A percentile compares a stretch with the other conserved stretches of the same genome.
These are phyloP conservation scores for Armadillidium nasatum DNA, from an alignment of 1,140 invertebrate species.

Conservation along the genomic window DNA sequence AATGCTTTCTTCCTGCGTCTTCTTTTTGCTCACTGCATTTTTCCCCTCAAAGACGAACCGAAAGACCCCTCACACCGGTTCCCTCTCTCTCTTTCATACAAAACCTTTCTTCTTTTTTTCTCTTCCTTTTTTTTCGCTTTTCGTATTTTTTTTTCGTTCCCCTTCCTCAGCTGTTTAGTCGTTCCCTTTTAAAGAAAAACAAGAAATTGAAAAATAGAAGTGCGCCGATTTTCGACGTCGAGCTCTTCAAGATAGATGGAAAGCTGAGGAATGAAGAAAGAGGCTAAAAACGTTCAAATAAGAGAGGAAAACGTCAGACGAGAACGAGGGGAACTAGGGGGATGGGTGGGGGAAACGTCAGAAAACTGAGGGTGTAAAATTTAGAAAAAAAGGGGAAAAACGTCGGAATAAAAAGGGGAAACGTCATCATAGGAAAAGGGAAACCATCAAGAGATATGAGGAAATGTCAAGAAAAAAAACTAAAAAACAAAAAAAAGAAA, in stretches of 20 bases:
- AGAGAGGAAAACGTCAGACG: background rate
- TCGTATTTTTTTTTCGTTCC: background rate
- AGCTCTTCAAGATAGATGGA: background rate
- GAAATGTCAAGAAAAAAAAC: too few relatives aligned
- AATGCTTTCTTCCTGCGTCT: background rate
- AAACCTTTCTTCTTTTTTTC: background rate
- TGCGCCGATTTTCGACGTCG: conserved; percentile 1
- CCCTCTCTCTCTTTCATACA: background rate
- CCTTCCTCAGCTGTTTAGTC: background rate
- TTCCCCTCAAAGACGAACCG: background rate
- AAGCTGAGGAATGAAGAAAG: conserved; percentile 6
- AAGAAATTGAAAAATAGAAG: conserved; percentile 1
- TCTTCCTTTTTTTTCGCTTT: background rate
- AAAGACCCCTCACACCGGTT: background rate
- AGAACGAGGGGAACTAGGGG: background rate
- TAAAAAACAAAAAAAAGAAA: background rate
- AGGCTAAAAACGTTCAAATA: background rate
- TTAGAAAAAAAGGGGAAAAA: background rate
- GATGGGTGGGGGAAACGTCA: background rate
- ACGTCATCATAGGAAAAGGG: background rate
- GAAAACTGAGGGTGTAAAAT: background rate
- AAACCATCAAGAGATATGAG: too few relatives aligned
- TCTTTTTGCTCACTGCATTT: background rate
- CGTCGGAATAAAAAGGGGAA: background rate
- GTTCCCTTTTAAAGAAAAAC: conserved; percentile 1